Evolutionary conservation across 1,140 invertebrate genomes (phyloP).

Genomic region (Marisa cornuarietis): DNA sequence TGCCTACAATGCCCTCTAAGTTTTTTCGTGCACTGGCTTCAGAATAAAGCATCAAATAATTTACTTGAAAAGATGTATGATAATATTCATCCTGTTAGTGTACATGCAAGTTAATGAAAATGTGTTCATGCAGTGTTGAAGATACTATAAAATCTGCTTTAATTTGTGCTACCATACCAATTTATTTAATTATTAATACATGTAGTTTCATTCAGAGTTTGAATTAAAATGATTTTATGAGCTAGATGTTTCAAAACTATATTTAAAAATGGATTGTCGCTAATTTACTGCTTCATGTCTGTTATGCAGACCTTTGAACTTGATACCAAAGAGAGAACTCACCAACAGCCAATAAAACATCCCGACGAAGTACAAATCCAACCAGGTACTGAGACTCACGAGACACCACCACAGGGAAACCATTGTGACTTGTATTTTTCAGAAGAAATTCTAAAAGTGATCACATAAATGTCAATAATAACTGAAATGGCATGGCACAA

Average conservation of each 20-base stretch:
- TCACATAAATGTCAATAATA: background rate
- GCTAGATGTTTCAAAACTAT: no score
- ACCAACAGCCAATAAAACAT: slow-evolving; percentile 92
- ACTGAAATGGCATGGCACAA: background rate
- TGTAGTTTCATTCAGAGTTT: no score
- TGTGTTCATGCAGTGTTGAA: background rate
- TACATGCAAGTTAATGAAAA: no score
- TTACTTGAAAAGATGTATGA: background rate
- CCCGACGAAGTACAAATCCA: slow-evolving; percentile 92
- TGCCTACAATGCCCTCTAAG: slow-evolving; percentile 86
- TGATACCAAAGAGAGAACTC: slow-evolving; percentile 47
- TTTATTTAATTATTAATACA: no score
- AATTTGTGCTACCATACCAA: no score
- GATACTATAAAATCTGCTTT: background rate
- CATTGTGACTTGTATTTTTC: slow-evolving; percentile 96
- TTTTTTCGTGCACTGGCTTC: slow-evolving; percentile 86
- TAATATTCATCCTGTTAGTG: background rate
- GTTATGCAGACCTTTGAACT: background rate
- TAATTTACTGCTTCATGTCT: background rate
- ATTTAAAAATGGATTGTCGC: no score
- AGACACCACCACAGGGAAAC: slow-evolving; percentile 97
- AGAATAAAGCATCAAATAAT: slow-evolving; percentile 23
- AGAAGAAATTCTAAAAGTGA: slow-evolving; percentile 78
- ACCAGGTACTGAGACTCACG: slow-evolving; percentile 96
- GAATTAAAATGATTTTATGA: no score